Evolutionary conservation across 1,140 invertebrate genomes (phyloP), one percentile per base, ranked within the genome.

Genomic region (Plectus sambesii): DNA sequence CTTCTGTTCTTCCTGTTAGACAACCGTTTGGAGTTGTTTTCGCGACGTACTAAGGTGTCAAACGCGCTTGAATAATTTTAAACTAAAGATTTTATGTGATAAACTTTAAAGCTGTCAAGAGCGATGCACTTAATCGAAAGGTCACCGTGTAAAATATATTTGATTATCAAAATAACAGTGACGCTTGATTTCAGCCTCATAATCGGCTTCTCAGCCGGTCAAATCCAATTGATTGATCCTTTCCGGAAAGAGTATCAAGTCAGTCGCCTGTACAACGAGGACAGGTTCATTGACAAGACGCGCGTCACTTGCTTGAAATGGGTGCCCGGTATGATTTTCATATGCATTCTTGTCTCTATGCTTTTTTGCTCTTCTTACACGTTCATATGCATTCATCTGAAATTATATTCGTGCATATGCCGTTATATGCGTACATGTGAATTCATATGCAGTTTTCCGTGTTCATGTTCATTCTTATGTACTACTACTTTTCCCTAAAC

Each of bases 281-380:
- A 98, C 85, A 82, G 89, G 71, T 73, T 92, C 62, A 93, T 98
- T 69, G 93, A 99, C 70, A 97, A 96, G 75, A 89, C 83, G 45
- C 84, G 87, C 74, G 92, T 97, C 55, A 98, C 93, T n/a, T 97
- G 92, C 72, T 82, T 98, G 63, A 82, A 84, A 66, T 98, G 92
- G 92, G 80, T 98, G 49, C 93, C 92, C 15, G 83, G 83, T 41
- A 90, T 87, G 24, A 80, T 1, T 17, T 22, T 15, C 38, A 55
- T 47, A 42, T 39, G 17, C 12, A 15, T 8, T 30, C 81, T 83
- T 63, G 96, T 90, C 89, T 79, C 35, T 33, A 49, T 55, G 41
- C 56, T 69, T 60, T 58, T 60, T 62, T 63, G 74, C 80, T 65
- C 42, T 78, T 92, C 87, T 82, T 87, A 71, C 73, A n/a, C n/a